phyloP scores from a whole-genome alignment of 92 coral and sea anemone species.

The Blastomussa wellsi region DNA sequence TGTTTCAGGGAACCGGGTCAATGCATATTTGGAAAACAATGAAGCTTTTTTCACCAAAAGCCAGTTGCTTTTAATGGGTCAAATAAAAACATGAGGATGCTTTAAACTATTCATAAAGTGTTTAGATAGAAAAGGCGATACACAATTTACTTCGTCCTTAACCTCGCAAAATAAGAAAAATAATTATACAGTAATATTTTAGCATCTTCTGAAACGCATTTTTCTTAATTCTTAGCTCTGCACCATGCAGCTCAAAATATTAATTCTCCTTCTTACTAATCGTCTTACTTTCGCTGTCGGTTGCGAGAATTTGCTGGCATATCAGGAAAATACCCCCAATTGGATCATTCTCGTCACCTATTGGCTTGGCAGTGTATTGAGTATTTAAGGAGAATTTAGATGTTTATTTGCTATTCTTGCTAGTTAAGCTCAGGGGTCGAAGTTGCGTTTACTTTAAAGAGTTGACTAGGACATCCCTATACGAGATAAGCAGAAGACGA shows the following conservation, averaged over 20 bases:
- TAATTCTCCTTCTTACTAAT: not conserved
- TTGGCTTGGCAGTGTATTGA: not conserved
- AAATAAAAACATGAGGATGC: not conserved
- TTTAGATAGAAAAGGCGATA: not conserved
- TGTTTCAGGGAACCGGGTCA: not conserved
- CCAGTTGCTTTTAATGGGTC: not conserved
- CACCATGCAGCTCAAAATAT: not conserved
- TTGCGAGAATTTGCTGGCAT: not conserved
- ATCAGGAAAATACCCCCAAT: not conserved
- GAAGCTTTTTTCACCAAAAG: not conserved
- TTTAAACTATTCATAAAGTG: not conserved
- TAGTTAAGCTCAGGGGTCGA: not conserved
- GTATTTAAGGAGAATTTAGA: not conserved
- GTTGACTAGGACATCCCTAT: not conserved
- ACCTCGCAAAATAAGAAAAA: not conserved
- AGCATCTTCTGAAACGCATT: not conserved
- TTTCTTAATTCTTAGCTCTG: not conserved
- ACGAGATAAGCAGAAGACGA: not conserved
- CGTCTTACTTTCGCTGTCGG: not conserved
- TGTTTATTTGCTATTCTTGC: not conserved
- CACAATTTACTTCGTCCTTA: no score
- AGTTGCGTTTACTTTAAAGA: not conserved
- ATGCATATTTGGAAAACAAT: no score
- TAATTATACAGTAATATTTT: no score
- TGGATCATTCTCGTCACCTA: not conserved